These are phyloP conservation scores for Troilus luridus DNA, from an alignment of 2,888 invertebrate species.

Conservation along the genomic window DNA sequence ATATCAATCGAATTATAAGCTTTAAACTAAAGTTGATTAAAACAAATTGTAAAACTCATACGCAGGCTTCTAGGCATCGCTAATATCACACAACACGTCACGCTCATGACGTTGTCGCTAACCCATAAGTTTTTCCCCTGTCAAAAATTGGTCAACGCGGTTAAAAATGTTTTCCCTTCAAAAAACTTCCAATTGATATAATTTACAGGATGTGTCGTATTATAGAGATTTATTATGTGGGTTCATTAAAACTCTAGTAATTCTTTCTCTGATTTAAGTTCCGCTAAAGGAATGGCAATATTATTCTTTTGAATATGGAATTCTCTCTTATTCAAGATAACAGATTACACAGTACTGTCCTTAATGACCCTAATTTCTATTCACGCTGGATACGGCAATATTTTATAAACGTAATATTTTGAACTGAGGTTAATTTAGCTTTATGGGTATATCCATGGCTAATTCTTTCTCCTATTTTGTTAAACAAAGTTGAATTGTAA, in stretches of 20 bases:
- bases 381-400: neutral
- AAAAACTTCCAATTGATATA: neutral
- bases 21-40: no score
- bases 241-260: neutral
- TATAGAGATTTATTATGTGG: neutral
- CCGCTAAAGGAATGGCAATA: neutral
- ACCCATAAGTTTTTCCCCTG: no score
- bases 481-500: no score
- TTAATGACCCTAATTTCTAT: constrained; percentile 44
- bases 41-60: no score
- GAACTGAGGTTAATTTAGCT: neutral
- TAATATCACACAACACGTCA: no score
- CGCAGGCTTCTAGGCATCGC: no score
- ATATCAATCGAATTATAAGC: no score
- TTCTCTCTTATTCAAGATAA: constrained; percentile 18
- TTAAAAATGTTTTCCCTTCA: no score
- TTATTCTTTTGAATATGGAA: constrained; percentile 35
- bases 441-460: neutral
- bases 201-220: neutral
- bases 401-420: constrained; percentile 24
- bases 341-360: constrained; percentile 16
- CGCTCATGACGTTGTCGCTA: no score
- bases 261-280: neutral
- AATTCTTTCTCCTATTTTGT: neutral
- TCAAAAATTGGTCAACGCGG: no score